phyloP scores from a whole-genome alignment of 2,888 invertebrate genomes.

The Drosophila aldrichi region DNA sequence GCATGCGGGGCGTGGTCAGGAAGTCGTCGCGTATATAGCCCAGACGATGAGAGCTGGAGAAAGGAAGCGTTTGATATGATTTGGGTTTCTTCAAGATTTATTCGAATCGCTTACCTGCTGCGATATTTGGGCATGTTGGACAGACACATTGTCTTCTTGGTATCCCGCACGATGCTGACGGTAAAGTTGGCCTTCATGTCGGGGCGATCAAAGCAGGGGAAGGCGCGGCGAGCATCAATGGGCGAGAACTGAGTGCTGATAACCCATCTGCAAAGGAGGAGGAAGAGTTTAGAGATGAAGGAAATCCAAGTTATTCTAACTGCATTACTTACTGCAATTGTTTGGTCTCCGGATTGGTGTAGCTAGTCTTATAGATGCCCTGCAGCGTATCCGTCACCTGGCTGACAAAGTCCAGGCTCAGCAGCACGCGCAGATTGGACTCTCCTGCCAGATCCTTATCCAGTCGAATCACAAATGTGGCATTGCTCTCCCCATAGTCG shows the following conservation, averaged over 20 bases:
- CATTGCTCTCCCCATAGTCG: slow-evolving; percentile 82
- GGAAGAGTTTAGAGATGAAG: neutral
- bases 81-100: no score
- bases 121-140: slow-evolving; percentile 89
- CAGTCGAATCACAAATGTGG: slow-evolving; percentile 81
- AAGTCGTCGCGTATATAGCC: slow-evolving; percentile 89
- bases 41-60: slow-evolving; percentile 76
- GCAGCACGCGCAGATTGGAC: slow-evolving; percentile 82
- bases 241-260: slow-evolving; percentile 93
- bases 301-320: no score
- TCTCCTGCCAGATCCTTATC: slow-evolving; percentile 63
- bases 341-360: slow-evolving; percentile 83
- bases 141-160: slow-evolving; percentile 84
- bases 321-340: slow-evolving; percentile 83
- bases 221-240: slow-evolving; percentile 91
- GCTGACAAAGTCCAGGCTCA: slow-evolving; percentile 87
- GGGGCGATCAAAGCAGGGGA: slow-evolving; percentile 96
- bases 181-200: slow-evolving; percentile 91
- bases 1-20: slow-evolving; percentile 89
- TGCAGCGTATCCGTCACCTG: slow-evolving; percentile 87
- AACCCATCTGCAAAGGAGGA: slow-evolving; percentile 87
- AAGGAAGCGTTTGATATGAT: no score
- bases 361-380: slow-evolving; percentile 87
- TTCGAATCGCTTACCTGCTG: slow-evolving; percentile 68
- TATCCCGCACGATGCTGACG: slow-evolving; percentile 88